Conservation (phyloP, 2,888 invertebrate genomes). For the Prenolepis imparis region DNA sequence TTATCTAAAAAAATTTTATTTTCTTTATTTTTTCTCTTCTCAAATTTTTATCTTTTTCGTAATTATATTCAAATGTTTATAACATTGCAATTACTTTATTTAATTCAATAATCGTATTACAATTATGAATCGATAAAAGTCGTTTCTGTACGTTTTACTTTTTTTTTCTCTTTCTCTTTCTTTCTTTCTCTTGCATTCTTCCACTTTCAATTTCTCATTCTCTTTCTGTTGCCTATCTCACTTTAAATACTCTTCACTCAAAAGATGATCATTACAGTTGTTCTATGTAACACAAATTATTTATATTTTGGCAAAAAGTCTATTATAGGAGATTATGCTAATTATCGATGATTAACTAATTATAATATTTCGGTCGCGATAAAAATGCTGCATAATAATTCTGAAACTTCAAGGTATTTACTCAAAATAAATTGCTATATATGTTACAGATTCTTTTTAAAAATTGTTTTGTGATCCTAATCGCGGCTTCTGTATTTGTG, state of each 20-base stretch:
- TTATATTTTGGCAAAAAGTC: slow-evolving; percentile 59
- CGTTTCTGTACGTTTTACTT: slow-evolving; percentile 76
- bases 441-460: neutral
- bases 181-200: slow-evolving; percentile 26
- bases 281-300: slow-evolving; percentile 17
- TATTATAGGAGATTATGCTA: slow-evolving; percentile 63
- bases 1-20: slow-evolving; percentile 74
- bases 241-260: slow-evolving; percentile 51
- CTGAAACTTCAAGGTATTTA: slow-evolving; percentile 65
- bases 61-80: slow-evolving; percentile 78
- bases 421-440: neutral
- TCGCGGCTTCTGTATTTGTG: neutral
- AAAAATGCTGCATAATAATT: slow-evolving; percentile 70
- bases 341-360: slow-evolving; percentile 61
- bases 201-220: slow-evolving; percentile 28
- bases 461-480: neutral
- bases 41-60: slow-evolving; percentile 71
- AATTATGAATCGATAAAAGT: slow-evolving; percentile 84
- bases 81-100: slow-evolving; percentile 82
- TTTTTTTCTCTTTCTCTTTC: slow-evolving; percentile 57
- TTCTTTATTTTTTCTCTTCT: slow-evolving; percentile 51
- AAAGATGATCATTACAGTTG: slow-evolving; percentile 55
- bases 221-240: neutral
- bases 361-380: slow-evolving; percentile 48
- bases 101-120: slow-evolving; percentile 84